These are phyloP conservation scores for Sceloporus tristichus DNA, from an alignment of 2,113 vertebrate species.

Conservation along the genomic window DNA sequence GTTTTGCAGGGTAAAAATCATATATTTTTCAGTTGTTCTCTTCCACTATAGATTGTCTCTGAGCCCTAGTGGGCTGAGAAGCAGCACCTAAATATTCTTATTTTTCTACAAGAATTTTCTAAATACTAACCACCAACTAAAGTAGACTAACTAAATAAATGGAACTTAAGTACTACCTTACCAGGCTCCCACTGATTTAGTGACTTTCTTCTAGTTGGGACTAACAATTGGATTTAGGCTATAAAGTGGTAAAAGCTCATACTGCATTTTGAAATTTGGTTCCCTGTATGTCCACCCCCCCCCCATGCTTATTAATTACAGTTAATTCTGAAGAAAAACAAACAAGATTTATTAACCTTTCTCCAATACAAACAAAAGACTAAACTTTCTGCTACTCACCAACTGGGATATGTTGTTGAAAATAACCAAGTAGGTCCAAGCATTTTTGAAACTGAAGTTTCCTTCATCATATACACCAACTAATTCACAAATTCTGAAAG, in stretches of 20 bases:
- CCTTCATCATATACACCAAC: constrained; percentile 93
- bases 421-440: constrained; percentile 99
- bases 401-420: constrained; percentile 97
- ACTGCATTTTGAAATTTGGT: not conserved
- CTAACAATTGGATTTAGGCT: too few relatives aligned
- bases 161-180: too few relatives aligned
- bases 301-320: not conserved
- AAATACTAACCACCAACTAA: too few relatives aligned
- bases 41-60: too few relatives aligned
- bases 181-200: too few relatives aligned
- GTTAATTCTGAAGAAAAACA: fast-evolving
- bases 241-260: too few relatives aligned
- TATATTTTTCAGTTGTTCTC: too few relatives aligned
- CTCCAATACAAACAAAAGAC: not conserved
- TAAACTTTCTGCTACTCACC: constrained; percentile 78
- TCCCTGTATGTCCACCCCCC: too few relatives aligned
- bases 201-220: too few relatives aligned
- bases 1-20: too few relatives aligned
- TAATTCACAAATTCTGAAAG: constrained; percentile 91
- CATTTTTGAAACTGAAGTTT: constrained; percentile 94
- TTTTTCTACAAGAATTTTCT: too few relatives aligned
- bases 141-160: too few relatives aligned
- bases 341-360: not conserved
- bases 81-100: not conserved
- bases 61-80: not conserved